Percentiles rank a stretch among this genome's conserved stretches.
Conservation (phyloP, 1,140 invertebrate genomes). For the Battus philenor region DNA sequence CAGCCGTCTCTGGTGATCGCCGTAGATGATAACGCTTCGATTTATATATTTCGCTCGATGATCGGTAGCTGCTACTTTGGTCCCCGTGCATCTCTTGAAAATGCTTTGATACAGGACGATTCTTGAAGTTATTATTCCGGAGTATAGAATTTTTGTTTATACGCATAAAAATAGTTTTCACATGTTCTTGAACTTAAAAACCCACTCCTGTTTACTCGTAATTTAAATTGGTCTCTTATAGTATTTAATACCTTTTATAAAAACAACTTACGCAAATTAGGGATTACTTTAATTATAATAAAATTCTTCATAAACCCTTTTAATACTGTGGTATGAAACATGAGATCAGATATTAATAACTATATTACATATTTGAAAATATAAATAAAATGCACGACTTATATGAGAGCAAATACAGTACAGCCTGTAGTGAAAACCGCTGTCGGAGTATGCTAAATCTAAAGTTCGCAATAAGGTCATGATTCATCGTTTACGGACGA, state of each 20-base stretch:
- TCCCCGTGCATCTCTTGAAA: slow-evolving; percentile 51
- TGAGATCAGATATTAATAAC: too few relatives aligned
- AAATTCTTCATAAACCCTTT: too few relatives aligned
- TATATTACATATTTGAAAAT: too few relatives aligned
- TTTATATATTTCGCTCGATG: slow-evolving; percentile 70
- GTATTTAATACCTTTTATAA: too few relatives aligned
- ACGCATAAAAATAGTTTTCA: not conserved
- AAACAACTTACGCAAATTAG: too few relatives aligned
- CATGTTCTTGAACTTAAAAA: too few relatives aligned
- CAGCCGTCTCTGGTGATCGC: slow-evolving; percentile 53
- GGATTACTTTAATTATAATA: too few relatives aligned
- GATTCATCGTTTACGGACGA: slow-evolving; percentile 26
- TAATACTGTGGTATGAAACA: too few relatives aligned
- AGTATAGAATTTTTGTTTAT: slow-evolving; percentile 1
- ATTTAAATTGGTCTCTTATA: too few relatives aligned
- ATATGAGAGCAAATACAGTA: slow-evolving; percentile 4
- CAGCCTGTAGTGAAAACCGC: slow-evolving; percentile 29
- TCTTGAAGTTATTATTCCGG: too few relatives aligned
- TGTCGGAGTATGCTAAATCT: slow-evolving; percentile 36
- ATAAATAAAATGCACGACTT: too few relatives aligned
- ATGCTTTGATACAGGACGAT: slow-evolving; percentile 38
- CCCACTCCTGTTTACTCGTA: too few relatives aligned
- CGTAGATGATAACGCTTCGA: slow-evolving; percentile 65
- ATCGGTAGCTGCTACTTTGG: slow-evolving; percentile 53
- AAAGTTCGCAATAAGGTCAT: slow-evolving; percentile 29